A percentile compares a stretch with the other conserved stretches of the same genome.
These are phyloP conservation scores for Drosophila pallidifrons DNA, from an alignment of 1,140 invertebrate species.

Conservation along the genomic window DNA sequence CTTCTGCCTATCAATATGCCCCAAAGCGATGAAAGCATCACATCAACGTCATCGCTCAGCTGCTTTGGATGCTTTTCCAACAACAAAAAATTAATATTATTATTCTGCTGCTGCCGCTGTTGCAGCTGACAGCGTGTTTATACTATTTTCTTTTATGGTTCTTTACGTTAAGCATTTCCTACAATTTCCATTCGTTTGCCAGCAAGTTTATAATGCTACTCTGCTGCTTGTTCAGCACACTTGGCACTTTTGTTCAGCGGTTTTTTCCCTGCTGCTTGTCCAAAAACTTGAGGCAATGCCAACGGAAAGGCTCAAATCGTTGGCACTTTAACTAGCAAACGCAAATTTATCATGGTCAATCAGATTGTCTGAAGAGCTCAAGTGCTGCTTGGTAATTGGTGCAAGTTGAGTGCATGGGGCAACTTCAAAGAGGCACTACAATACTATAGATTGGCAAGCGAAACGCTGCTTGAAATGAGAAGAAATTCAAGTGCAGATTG, in stretches of 20 bases:
- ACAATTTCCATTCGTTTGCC: constrained; percentile 13
- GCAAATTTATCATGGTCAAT: constrained; percentile 56
- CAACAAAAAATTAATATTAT: constrained; percentile 17
- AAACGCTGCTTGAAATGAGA: no score
- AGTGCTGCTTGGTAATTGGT: constrained; percentile 36
- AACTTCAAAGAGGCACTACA: not conserved
- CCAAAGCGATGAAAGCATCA: constrained; percentile 10
- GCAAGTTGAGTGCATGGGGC: constrained; percentile 1
- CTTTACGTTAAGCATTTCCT: constrained; percentile 6
- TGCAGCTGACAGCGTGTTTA: constrained; percentile 1
- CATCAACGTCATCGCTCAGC: constrained; percentile 22
- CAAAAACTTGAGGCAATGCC: constrained; percentile 54
- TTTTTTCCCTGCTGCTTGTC: constrained; percentile 38
- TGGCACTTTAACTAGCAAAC: constrained; percentile 43
- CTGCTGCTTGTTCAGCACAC: not conserved
- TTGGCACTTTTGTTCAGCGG: constrained; percentile 2
- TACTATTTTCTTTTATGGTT: constrained; percentile 16
- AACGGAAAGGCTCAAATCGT: constrained; percentile 39
- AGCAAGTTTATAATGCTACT: constrained; percentile 52
- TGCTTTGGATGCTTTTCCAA: constrained; percentile 2
- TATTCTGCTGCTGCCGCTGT: constrained; percentile 4
- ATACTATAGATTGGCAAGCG: not conserved
- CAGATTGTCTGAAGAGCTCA: constrained; percentile 16
- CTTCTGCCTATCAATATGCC: constrained; percentile 69
- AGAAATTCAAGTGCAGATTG: not conserved